Evolutionary conservation across 2,113 vertebrate species (phyloP), one percentile per base, ranked within the genome.

Genomic region (Morphnarchus princeps): DNA sequence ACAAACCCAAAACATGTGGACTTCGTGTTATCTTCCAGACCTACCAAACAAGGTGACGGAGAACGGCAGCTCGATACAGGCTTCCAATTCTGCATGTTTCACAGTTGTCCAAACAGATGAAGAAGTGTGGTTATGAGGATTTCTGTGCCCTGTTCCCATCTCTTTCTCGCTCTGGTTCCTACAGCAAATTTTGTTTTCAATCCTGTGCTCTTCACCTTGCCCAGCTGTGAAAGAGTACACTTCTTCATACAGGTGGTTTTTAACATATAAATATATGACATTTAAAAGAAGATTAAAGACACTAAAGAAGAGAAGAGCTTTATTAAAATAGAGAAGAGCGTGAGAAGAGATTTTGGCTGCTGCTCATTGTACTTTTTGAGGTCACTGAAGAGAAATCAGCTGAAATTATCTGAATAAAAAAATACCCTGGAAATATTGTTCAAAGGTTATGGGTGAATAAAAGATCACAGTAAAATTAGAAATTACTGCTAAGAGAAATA

Each of bases 381-480:
- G 78, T 92, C 66, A 83, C 36, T 31, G 42, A 87, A 87, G 55
- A 96, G 72, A 92, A 87, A 87, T 79, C 45, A 61, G 25, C 29
- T 80, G 82, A 96, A 94, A 87, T 90, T 87, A 80, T 83, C 78
- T 45, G 45, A 79, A 90, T 54, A 22, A 78, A 91, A 87, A 92
- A 80, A 83, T 83, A 90, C 36, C 40, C 78, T 66, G 67, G 86
- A 94, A 92, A 87, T 92, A 90, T 52, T 90, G 73, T 71, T 90
- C 77, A 79, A 87, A 87, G 82, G 50, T 83, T 83, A 90, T 67
- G 67, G 52, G 57, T 92, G 89, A 94, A 92, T 80, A 87, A 94
- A 94, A 92, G 82, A 96, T 81, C 95, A 92, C 52, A 87, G 86
- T 87, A 76, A 92, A 96, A 92, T 94, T 80, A 92, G 67, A 92